These are phyloP conservation scores for Microcebus jonahi DNA, from an alignment of 2,113 vertebrate species.

Conservation along the genomic window DNA sequence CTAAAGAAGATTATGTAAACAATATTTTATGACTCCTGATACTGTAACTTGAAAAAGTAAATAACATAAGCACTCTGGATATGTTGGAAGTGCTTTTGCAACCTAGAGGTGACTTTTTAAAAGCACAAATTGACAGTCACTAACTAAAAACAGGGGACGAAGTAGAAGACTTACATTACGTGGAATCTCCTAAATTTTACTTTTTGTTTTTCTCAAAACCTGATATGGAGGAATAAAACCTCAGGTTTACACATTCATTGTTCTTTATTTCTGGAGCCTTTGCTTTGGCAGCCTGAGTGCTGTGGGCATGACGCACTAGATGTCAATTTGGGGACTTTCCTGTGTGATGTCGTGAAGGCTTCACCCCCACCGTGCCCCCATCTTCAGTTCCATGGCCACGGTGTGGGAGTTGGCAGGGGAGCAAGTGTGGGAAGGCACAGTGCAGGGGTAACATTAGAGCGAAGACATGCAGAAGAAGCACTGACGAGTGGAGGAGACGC, in stretches of 20 bases:
- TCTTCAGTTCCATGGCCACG: not conserved
- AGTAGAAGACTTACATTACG: constrained; percentile 6
- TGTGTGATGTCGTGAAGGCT: not conserved
- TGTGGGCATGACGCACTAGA: not conserved
- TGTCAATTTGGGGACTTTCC: constrained; percentile 42
- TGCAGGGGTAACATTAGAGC: not conserved
- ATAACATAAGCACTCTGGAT: constrained; percentile 7
- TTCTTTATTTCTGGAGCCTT: constrained; percentile 48
- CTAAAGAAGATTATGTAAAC: constrained; percentile 27
- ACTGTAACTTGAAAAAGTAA: constrained; percentile 46
- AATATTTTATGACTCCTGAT: constrained; percentile 56
- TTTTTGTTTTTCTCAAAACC: constrained; percentile 35
- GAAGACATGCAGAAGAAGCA: constrained; percentile 8
- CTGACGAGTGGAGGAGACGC: not conserved
- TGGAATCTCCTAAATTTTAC: not conserved
- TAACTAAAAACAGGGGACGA: not conserved
- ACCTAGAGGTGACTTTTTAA: constrained; percentile 1
- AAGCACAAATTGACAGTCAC: not conserved
- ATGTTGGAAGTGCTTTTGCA: constrained; percentile 26
- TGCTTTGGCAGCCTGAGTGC: constrained; percentile 8
- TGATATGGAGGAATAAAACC: constrained; percentile 25
- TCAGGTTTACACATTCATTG: constrained; percentile 32
- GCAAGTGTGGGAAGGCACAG: constrained; percentile 1
- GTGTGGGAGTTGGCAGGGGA: constrained; percentile 7
- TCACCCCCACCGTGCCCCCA: not conserved